Evolutionary conservation across 2,113 vertebrate species (phyloP), one percentile per base, ranked within the genome.

Genomic region (Rostratula benghalensis): DNA sequence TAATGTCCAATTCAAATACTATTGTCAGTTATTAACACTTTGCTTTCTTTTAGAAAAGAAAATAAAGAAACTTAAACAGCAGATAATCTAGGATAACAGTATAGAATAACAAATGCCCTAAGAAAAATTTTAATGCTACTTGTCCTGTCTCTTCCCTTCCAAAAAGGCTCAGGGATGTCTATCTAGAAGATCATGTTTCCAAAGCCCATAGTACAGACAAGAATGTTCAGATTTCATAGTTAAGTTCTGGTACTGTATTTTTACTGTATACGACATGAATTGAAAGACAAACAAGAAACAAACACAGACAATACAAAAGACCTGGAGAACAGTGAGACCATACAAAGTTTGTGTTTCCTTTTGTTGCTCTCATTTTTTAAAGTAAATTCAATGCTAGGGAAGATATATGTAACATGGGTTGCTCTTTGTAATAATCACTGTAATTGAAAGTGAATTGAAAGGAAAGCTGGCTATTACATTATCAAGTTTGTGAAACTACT

Each of bases 21-120:
- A 3, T 28, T 73, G 39, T 25, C 0, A 0, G 9, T 54, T 56
- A 41, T 54, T 61, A 56, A 43, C 1, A 35, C 67, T 74, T 54
- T 61, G 5, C 9, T 27, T 83, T 73, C 9, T 73, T 60, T 73
- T 67, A 33, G 13, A 67, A 71, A 59, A 54, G 6, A 60, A 78
- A 67, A 45, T 35, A 59, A 87, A 33, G 39, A 35, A 61, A 56
- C 5, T 2, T 7, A 54, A 74, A 22, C 9, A 53, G 7, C 46
- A 74, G 15, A 25, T 76, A 57, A 14, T 9, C 8, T 41, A 37
- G 5, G 37, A 28, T 35, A 35, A 23, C 48, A 53, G 39, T 46
- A 35, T 3, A 54, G 25, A 59, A 65, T 39, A 51, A 37, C 30
- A 50, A 76, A 43, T 65, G 48, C 13, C 6, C 3, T 39, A 54